Conservation (phyloP, 2,113 vertebrate genomes). For the Gallinago media region DNA sequence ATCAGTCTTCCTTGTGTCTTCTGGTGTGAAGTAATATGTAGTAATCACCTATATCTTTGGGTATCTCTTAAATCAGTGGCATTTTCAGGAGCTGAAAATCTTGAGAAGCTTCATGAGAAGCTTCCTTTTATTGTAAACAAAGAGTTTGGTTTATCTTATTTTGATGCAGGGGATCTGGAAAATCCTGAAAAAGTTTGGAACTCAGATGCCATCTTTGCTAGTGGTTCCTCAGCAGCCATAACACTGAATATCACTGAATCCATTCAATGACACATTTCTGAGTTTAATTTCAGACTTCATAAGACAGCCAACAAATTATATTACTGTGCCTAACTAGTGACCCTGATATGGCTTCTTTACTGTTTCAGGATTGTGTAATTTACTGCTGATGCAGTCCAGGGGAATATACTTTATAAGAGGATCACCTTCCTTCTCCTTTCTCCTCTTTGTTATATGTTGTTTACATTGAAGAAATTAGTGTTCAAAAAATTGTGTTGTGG, state of each 20-base stretch:
- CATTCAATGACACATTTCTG: not conserved
- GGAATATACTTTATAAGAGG: not conserved
- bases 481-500: not conserved
- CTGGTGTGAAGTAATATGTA: not conserved
- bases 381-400: not conserved
- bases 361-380: not conserved
- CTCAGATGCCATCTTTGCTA: not conserved
- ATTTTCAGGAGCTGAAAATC: not conserved
- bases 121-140: not conserved
- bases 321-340: not conserved
- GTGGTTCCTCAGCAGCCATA: not conserved
- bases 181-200: not conserved
- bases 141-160: not conserved
- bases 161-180: not conserved
- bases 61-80: not conserved
- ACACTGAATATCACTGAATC: not conserved
- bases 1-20: not conserved
- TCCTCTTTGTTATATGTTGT: not conserved
- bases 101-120: not conserved
- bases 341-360: not conserved
- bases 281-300: not conserved
- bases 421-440: not conserved
- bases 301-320: not conserved
- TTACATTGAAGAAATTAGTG: not conserved
- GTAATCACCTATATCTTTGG: not conserved